Evolutionary conservation across 2,797 vertebrate genomes (phyloP).

Genomic region (Scarus forsteni): DNA sequence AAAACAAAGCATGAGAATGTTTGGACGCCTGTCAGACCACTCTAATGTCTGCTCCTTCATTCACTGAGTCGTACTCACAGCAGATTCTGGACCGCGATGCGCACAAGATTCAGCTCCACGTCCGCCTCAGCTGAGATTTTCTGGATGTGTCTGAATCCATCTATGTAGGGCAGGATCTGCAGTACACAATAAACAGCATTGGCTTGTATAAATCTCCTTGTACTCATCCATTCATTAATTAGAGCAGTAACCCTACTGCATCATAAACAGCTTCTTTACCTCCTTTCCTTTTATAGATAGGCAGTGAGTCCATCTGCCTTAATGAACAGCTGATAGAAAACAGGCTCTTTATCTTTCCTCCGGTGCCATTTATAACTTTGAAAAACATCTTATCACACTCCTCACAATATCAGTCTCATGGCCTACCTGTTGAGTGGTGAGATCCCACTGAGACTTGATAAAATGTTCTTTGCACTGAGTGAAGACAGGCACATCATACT

Average conservation of each 20-base stretch:
- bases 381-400: background rate
- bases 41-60: constrained; percentile 6
- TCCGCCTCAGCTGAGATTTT: constrained; percentile 98
- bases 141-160: constrained; percentile 96
- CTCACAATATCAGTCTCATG: background rate
- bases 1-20: constrained; percentile 10
- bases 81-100: constrained; percentile 97
- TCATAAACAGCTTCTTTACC: constrained; percentile 2
- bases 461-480: constrained; percentile 96
- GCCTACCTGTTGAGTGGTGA: constrained; percentile 96
- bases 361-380: constrained; percentile 23
- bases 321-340: constrained; percentile 17
- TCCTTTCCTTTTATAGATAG: constrained; percentile 9
- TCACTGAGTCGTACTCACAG: constrained; percentile 86
- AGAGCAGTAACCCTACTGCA: constrained; percentile 2
- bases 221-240: background rate
- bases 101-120: constrained; percentile 96
- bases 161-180: constrained; percentile 96
- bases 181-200: constrained; percentile 25
- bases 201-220: background rate
- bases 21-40: background rate
- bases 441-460: constrained; percentile 96
- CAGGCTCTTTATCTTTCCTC: constrained; percentile 13
- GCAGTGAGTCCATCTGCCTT: background rate
- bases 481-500: constrained; percentile 97